Conservation (phyloP, 2,113 vertebrate species). For the Bos javanicus region DNA sequence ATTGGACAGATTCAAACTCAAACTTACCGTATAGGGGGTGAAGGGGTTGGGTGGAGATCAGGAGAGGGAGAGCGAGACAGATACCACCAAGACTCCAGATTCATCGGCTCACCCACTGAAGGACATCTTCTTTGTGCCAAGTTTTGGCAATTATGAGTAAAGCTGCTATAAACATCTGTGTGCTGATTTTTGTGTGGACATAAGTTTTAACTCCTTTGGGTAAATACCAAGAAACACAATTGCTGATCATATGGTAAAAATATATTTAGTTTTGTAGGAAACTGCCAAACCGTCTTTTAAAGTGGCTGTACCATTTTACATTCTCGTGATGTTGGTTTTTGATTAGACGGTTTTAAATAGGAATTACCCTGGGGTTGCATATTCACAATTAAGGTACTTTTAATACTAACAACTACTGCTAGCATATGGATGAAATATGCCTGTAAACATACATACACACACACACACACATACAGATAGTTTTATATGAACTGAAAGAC, state of each 20-base stretch:
- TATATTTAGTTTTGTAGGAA: not conserved
- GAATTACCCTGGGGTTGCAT: not conserved
- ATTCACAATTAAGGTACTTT: not conserved
- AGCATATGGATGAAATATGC: not conserved
- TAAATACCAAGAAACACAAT: not conserved
- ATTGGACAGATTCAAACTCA: not conserved
- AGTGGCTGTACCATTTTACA: not conserved
- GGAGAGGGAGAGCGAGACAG: no score
- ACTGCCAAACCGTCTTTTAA: not conserved
- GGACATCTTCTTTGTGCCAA: not conserved
- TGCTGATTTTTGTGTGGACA: not conserved
- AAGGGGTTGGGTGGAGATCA: accelerated
- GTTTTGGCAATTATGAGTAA: not conserved
- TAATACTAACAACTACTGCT: not conserved
- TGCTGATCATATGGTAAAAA: not conserved
- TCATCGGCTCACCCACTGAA: not conserved
- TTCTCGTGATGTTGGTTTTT: not conserved
- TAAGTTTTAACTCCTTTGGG: not conserved
- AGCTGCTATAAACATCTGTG: not conserved
- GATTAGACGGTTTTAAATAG: not conserved
- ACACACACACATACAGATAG: not conserved
- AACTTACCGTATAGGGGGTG: not conserved
- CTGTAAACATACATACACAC: not conserved
- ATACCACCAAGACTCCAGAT: not conserved
- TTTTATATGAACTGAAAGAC: not conserved